Conservation (phyloP, 1,140 invertebrate genomes). For the Lutraria rhynchaena region DNA sequence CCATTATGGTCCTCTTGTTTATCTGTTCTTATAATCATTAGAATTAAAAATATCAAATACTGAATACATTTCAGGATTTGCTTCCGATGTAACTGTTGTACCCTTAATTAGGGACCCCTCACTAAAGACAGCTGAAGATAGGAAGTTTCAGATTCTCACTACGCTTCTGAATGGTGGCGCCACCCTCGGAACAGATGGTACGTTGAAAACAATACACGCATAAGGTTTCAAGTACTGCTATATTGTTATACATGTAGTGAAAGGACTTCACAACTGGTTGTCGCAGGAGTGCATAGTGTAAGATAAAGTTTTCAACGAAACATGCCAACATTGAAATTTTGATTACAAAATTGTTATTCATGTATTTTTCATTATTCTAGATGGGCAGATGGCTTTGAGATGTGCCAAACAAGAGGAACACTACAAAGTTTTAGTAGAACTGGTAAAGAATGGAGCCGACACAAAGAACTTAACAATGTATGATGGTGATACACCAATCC, state of each 20-base stretch:
- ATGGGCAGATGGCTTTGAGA: conserved; percentile 58
- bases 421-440: conserved; percentile 63
- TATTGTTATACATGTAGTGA: too few relatives aligned
- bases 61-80: conserved; percentile 60
- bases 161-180: conserved; percentile 60
- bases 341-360: too few relatives aligned
- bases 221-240: too few relatives aligned
- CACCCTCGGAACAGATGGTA: conserved; percentile 31
- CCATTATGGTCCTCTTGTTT: too few relatives aligned
- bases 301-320: too few relatives aligned
- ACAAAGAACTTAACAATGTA: conserved; percentile 62
- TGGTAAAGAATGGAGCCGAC: conserved; percentile 67
- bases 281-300: too few relatives aligned
- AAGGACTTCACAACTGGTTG: too few relatives aligned
- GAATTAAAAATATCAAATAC: too few relatives aligned
- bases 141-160: conserved; percentile 62
- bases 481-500: conserved; percentile 71
- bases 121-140: conserved; percentile 41
- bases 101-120: conserved; percentile 38
- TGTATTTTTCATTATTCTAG: too few relatives aligned
- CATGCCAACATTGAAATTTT: too few relatives aligned
- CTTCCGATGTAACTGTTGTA: conserved; percentile 54
- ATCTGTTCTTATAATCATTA: too few relatives aligned
- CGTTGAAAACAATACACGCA: too few relatives aligned
- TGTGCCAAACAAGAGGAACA: conserved; percentile 64